Evolutionary conservation across 2,113 vertebrate species (phyloP).

Genomic region (Terrapene triunguis): DNA sequence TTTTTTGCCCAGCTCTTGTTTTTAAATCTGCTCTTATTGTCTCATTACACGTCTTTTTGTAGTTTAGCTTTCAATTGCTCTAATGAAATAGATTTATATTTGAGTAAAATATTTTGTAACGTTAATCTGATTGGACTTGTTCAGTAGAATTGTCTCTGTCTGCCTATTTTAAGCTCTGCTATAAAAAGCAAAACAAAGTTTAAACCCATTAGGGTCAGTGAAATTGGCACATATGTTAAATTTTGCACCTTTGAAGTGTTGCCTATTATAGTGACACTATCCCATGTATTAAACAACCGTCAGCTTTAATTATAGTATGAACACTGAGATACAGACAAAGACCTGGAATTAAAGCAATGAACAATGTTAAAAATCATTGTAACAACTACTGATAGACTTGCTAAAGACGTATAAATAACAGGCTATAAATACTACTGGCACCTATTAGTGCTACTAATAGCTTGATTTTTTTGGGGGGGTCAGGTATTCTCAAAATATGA

Average conservation of each 20-base stretch:
- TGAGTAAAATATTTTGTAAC: background rate
- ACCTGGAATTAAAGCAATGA: background rate
- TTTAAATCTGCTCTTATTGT: background rate
- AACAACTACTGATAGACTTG: conserved; percentile 19
- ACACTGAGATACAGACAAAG: background rate
- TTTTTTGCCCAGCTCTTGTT: background rate
- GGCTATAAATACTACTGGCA: background rate
- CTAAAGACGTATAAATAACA: background rate
- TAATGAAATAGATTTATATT: background rate
- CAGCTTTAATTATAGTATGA: background rate
- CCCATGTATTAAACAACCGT: background rate
- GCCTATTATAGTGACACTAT: background rate
- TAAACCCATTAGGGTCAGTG: background rate
- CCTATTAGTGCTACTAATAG: background rate
- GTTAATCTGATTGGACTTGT: background rate
- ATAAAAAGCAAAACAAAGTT: background rate
- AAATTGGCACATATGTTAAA: background rate
- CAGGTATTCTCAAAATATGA: background rate
- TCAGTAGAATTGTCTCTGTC: background rate
- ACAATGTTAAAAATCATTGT: conserved; percentile 4
- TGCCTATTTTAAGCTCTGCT: background rate
- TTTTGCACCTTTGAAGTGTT: conserved; percentile 23
- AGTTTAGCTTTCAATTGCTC: background rate
- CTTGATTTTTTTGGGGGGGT: background rate
- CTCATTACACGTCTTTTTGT: background rate